Conservation (phyloP, 2,888 invertebrate genomes). For the Oegoconia quadripuncta region DNA sequence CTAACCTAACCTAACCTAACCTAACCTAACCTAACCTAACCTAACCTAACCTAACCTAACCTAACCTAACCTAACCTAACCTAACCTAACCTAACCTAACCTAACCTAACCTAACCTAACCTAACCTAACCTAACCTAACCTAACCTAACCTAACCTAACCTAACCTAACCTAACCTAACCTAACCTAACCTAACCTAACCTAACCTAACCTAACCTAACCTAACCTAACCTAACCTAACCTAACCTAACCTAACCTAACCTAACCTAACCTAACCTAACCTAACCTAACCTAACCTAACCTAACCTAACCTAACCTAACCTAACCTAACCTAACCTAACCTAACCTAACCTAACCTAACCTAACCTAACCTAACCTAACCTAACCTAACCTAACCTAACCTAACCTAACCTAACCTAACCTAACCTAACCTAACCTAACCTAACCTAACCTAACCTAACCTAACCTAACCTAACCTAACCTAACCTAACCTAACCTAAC, state of each 20-base stretch:
- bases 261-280: too few species aligned
- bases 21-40: conserved; percentile 13
- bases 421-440: conserved; percentile 11
- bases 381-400: conserved; percentile 9
- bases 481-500: too few species aligned
- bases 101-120: too few species aligned
- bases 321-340: too few species aligned
- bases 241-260: too few species aligned
- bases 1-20: too few species aligned
- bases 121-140: conserved; percentile 5
- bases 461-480: too few species aligned
- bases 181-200: conserved; percentile 2
- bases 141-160: background rate
- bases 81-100: too few species aligned
- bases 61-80: too few species aligned
- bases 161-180: background rate
- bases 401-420: conserved; percentile 8
- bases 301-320: too few species aligned
- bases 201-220: conserved; percentile 5
- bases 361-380: conserved; percentile 3
- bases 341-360: conserved; percentile 7
- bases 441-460: conserved; percentile 8
- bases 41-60: conserved; percentile 5
- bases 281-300: too few species aligned
- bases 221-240: too few species aligned